Conservation (phyloP, 2,113 vertebrate genomes). For the Mirza zaza region DNA sequence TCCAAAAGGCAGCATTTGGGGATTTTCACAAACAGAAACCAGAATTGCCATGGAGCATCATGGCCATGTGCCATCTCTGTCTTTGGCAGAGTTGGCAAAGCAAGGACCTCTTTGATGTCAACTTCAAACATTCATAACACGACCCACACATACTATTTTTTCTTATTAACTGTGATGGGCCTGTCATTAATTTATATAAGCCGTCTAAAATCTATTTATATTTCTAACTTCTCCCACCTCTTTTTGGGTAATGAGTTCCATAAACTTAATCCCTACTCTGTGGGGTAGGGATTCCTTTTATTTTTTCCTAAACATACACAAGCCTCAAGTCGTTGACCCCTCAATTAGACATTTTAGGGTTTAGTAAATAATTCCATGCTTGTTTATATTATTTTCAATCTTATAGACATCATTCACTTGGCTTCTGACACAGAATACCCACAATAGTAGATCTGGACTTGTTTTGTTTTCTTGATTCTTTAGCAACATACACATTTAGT, state of each 20-base stretch:
- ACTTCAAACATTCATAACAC: constrained; percentile 29
- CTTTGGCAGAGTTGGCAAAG: not conserved
- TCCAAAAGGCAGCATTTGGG: not conserved
- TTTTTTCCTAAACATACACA: constrained; percentile 20
- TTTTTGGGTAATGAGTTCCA: constrained; percentile 17
- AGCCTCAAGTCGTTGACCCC: not conserved
- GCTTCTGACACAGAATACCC: not conserved
- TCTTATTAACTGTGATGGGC: constrained; percentile 34
- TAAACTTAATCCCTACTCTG: constrained; percentile 7
- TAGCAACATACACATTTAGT: not conserved
- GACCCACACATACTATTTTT: constrained; percentile 27
- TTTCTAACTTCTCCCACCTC: constrained; percentile 49
- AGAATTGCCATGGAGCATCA: not conserved
- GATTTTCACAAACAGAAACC: not conserved
- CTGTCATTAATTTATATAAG: constrained; percentile 49
- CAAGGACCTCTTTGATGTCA: constrained; percentile 38
- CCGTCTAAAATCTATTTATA: constrained; percentile 54
- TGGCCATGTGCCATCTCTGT: not conserved
- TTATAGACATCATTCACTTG: not conserved
- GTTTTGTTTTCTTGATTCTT: not conserved
- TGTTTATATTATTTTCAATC: not conserved
- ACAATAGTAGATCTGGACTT: not conserved
- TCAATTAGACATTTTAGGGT: not conserved
- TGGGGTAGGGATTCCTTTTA: not conserved
- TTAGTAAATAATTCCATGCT: not conserved